Conservation (phyloP, 2,888 invertebrate species). For the Tenthredo amoena region DNA sequence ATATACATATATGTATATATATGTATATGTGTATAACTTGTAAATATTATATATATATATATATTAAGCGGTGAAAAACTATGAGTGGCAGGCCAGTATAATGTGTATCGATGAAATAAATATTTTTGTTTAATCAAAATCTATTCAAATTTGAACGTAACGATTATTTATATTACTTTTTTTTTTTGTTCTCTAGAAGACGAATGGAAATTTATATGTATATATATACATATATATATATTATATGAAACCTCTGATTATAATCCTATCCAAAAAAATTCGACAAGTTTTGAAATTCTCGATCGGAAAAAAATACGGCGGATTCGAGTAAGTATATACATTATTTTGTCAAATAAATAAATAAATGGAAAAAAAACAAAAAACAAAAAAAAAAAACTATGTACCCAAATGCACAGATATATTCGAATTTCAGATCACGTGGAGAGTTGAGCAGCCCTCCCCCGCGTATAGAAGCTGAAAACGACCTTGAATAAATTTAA, state of each 20-base stretch:
- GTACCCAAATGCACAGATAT: neutral
- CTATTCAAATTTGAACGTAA: neutral
- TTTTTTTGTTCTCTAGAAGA: neutral
- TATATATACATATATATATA: too few relatives aligned
- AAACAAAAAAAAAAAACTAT: neutral
- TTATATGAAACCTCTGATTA: too few relatives aligned
- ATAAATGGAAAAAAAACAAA: neutral
- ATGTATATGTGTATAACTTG: conserved; percentile 50
- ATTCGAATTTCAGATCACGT: conserved; percentile 33
- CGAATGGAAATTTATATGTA: neutral
- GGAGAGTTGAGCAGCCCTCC: neutral
- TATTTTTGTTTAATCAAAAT: conserved; percentile 72
- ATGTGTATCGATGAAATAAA: conserved; percentile 69
- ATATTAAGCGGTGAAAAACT: conserved; percentile 65
- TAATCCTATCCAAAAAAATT: too few relatives aligned
- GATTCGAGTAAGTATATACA: neutral
- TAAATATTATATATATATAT: conserved; percentile 60
- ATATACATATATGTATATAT: conserved; percentile 50
- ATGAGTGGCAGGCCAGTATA: conserved; percentile 65
- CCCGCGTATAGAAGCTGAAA: neutral
- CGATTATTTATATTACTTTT: conserved; percentile 13
- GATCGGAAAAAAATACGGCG: neutral
- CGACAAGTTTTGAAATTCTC: too few relatives aligned
- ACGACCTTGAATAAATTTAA: conserved; percentile 46
- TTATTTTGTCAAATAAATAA: neutral